Base-by-base conservation (phyloP, 92 coral and sea anemone genomes). In the Paramuricea clavata region DNA sequence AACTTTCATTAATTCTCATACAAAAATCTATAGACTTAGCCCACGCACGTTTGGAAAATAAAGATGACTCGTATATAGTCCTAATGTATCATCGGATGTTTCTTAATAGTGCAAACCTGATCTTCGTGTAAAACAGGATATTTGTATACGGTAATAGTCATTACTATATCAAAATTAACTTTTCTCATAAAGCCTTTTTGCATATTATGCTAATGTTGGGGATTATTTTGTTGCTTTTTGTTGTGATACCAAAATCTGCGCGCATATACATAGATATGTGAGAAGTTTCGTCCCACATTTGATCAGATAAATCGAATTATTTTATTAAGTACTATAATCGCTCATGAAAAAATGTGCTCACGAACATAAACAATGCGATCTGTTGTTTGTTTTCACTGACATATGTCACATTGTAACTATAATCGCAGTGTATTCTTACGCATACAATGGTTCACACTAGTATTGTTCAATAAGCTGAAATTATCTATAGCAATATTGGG, bases 361-460 rank as follows among this genome's bases (percentile, higher is more conserved):
- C 26, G 76, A 17, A 6, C 49, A 39, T 21, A 39, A 70, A 70
- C 76, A 70, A 21, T 21, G 10, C 0, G 25, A 73, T 22, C 60
- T 42, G 49, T 15, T 73, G 60, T 73, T 42, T 73, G 60, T 42
- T 73, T 73, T 73, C 59, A 44, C 28, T 42, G 79, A 6, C 60
- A 73, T 52, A 44, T 73, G 54, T 73, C 59, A 73, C 6, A n/a
- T 21, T 73, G 30, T 9, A 42, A 5, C 79, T 23, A 44, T 43
- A 31, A 69, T 10, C 75, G 19, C 62, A 2, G 3, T 12, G 6
- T 5, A 21, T 1, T 54, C 23, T 19, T 21, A 19, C 19, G 62
- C 26, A 17, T 54, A 9, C 23, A 47, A 10, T 2, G 6, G 16
- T 21, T 26, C 57, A 31, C 15, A 42, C 34, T 8, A 34, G 27